A percentile compares a stretch with the other conserved stretches of the same genome.
Conservation (phyloP, 2,797 vertebrate species). For the Rhodeus uyekii region DNA sequence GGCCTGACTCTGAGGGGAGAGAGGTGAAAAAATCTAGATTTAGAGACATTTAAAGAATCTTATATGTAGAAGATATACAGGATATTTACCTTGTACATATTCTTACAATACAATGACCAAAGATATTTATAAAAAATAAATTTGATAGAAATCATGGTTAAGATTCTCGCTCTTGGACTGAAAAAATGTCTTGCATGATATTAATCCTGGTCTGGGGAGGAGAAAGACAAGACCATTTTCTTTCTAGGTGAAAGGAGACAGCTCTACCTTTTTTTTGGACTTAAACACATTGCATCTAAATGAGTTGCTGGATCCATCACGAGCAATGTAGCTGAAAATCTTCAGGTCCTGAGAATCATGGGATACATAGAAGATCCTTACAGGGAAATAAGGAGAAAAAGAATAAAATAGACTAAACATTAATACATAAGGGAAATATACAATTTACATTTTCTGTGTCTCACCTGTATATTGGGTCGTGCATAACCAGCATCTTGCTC, state of each 20-base stretch:
- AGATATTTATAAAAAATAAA: background rate
- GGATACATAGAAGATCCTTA: slow-evolving; percentile 89
- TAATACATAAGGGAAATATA: background rate
- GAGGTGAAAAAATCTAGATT: background rate
- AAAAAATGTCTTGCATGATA: background rate
- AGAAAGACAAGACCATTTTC: background rate
- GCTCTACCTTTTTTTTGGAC: slow-evolving; percentile 87
- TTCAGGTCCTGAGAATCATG: slow-evolving; percentile 88
- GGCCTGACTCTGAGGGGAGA: slow-evolving; percentile 76
- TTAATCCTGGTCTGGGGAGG: background rate
- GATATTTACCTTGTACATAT: background rate
- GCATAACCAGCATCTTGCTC: slow-evolving; percentile 86
- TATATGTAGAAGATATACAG: background rate
- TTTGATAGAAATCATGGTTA: background rate
- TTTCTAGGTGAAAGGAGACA: background rate
- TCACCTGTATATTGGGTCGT: slow-evolving; percentile 85
- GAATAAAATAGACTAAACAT: background rate
- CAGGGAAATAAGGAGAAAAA: slow-evolving; percentile 16
- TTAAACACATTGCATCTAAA: slow-evolving; percentile 90
- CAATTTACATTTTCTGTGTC: background rate
- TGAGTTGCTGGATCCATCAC: slow-evolving; percentile 82
- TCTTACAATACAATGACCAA: background rate
- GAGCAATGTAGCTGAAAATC: slow-evolving; percentile 87
- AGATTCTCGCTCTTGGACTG: background rate
- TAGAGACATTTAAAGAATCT: background rate